These are phyloP conservation scores for Mormoops blainvillei DNA, from an alignment of 2,113 vertebrate genomes.

Conservation along the genomic window DNA sequence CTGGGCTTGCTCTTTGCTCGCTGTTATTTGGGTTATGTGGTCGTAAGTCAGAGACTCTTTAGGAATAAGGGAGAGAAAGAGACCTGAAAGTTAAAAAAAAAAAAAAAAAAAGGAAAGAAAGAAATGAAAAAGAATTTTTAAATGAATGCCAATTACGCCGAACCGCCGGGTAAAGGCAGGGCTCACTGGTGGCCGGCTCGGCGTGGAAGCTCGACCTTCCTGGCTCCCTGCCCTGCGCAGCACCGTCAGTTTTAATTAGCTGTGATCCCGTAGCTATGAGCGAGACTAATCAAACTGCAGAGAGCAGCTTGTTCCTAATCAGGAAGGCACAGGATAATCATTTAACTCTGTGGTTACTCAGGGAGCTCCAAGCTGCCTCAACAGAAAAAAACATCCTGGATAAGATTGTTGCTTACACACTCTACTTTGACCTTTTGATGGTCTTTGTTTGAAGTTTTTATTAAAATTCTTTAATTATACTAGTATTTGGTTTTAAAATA, in stretches of 20 bases:
- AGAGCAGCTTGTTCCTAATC: slow-evolving; percentile 52
- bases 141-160: slow-evolving; percentile 25
- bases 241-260: slow-evolving; percentile 71
- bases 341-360: slow-evolving; percentile 39
- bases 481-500: slow-evolving; percentile 29
- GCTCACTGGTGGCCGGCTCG: slow-evolving; percentile 42
- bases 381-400: not conserved
- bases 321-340: slow-evolving; percentile 20
- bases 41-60: not conserved
- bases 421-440: slow-evolving; percentile 30
- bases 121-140: not conserved
- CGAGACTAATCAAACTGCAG: slow-evolving; percentile 51
- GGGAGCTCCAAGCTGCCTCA: not conserved
- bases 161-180: slow-evolving; percentile 32
- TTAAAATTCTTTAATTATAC: slow-evolving; percentile 52
- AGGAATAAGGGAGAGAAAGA: not conserved
- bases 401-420: not conserved
- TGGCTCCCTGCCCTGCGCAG: slow-evolving; percentile 58
- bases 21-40: not conserved
- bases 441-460: slow-evolving; percentile 55
- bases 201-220: slow-evolving; percentile 55
- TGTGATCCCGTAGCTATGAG: slow-evolving; percentile 45
- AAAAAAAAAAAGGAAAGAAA: not conserved
- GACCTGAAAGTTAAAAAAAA: not conserved
- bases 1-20: not conserved